Evolutionary conservation across 1,140 invertebrate species (phyloP), one percentile per base, ranked within the genome.

Genomic region (Drosophila repleta): DNA sequence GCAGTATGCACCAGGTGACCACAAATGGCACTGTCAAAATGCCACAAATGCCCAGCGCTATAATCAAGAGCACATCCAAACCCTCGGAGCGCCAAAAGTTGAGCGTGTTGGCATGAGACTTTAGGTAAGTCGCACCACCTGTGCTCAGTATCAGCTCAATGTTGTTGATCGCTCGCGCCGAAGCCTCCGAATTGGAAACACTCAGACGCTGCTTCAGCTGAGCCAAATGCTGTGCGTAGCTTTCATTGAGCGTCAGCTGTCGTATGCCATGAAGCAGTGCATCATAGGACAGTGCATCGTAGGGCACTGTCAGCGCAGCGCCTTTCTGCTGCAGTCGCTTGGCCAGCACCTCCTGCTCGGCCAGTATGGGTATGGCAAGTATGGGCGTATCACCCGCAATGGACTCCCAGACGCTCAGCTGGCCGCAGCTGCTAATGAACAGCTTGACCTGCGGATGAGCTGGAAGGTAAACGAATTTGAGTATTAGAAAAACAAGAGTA

Each of bases 381-480:
- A 95, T 92, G 0, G 95, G 94, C 6, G 94, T 93, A 5, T 92
- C 93, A 35, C 92, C 92, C 29, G 93, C 92, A 10, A 95, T 74
- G 0, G 94, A 93, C 84, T 95, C 95, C 69, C 93, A 91, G 0
- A 93, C 88, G 24, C 94, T 94, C n/a, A 94, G 91, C 13, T 94
- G 90, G 0, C 95, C 95, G 51, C 94, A 94, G 73, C 95, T 94
- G 5, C 93, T 94, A n/a, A 96, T 93, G 71, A 95, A 95, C 2
- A 94, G 56, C 73, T 93, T 93, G 0, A 93, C 88, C 51, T 94
- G 93, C 3, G 83, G 71, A 79, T 95, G 94, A 15, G 88, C 92
- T 94, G 90, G n/a, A 65, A 29, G 11, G 10, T 1, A 43, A 52
- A n/a, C 4, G n/a, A 13, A 1, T 8, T 58, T 17, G 17, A n/a